Evolutionary conservation across 2,113 vertebrate species (phyloP), one percentile per base, ranked within the genome.

Genomic region (Porphyrio hochstetteri): DNA sequence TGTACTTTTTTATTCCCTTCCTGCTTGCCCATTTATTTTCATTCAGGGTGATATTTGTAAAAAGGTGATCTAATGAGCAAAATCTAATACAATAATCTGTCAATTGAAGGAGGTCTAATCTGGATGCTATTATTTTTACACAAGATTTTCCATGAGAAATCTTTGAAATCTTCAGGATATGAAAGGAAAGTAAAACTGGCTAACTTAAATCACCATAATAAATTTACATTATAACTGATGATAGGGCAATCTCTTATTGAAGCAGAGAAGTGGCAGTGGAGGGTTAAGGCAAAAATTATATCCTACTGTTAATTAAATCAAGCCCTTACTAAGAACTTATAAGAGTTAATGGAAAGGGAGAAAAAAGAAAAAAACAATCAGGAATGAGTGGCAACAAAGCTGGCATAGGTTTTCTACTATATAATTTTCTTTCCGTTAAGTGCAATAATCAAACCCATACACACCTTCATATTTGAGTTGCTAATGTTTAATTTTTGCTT

Each of bases 301-400:
- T 17, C 5, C 9, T 82, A n/a, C 14, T 63, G 1, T 36, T 68
- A 61, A 71, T 74, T 11, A 74, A 61, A 75, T 77, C 13, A 74
- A 69, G 5, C 1, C 2, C 67, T 63, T 67, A 25, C 35, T 44
- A 72, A 72, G 63, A 86, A 20, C 3, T 68, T 76, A 11, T 29
- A 60, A 36, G 20, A 44, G 2, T 24, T 82, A 67, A 81, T 31
- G 27, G 16, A 65, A 83, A 19, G 10, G 10, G 5, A 5, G 3
- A 9, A 18, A 20, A 9, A 8, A 4, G 3, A 17, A n/a, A 27
- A 3, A 19, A 3, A 19, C 28, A 13, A 8, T 1, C 2, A 55
- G 14, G 21, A 59, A 59, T 0, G 1, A 21, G 9, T 31, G 55
- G 6, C 46, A 77, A 33, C 19, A 90, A 79, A 87, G 28, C 11